Evolutionary conservation across 1,140 invertebrate genomes (phyloP).

Genomic region (Halyomorpha halys): DNA sequence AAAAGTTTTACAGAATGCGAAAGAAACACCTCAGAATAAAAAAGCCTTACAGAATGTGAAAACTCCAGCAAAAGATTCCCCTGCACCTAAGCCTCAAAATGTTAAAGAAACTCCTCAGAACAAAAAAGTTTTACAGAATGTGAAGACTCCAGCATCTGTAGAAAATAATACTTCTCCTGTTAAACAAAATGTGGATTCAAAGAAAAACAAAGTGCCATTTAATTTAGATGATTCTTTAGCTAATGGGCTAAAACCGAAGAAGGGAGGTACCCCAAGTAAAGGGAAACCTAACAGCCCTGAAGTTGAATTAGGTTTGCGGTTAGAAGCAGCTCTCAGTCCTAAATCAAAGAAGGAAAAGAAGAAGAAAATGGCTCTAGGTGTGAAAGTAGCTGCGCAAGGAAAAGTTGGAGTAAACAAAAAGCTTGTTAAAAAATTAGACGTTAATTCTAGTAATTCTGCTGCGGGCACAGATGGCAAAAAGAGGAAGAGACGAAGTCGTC

Average conservation of each 20-base stretch:
- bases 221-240: not conserved
- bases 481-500: no score
- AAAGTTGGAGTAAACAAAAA: slow-evolving; percentile 1
- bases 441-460: not conserved
- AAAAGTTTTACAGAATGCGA: no score
- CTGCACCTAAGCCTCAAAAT: no score
- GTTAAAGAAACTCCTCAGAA: no score
- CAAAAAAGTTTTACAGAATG: no score
- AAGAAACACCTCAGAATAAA: no score
- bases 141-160: no score
- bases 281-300: not conserved
- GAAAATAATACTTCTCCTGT: slow-evolving; percentile 14
- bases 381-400: not conserved
- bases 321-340: not conserved
- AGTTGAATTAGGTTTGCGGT: slow-evolving; percentile 7
- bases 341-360: slow-evolving; percentile 12
- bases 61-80: no score
- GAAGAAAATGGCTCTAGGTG: not conserved
- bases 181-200: not conserved
- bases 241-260: not conserved
- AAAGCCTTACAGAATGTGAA: no score
- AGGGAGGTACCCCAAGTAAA: not conserved
- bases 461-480: no score
- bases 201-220: not conserved
- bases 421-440: not conserved